Base-by-base conservation (phyloP, 2,888 invertebrate species). In the Gerris lacustris region DNA sequence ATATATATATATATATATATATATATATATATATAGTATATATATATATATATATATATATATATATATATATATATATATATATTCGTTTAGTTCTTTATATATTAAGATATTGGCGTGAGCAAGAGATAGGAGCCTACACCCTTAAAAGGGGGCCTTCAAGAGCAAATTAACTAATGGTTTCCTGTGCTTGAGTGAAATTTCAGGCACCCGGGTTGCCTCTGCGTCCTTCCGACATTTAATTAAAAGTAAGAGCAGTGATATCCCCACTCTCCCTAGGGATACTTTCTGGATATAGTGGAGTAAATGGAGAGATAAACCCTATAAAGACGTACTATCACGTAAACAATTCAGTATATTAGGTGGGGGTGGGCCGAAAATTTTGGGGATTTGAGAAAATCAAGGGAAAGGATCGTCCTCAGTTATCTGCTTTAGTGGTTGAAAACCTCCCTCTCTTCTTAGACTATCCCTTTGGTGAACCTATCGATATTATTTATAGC, bases 161-260 rank as follows among this genome's bases (percentile, higher is more conserved):
- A 15, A 55, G 55, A 55, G 15, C 55, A 55, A 55, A 55, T 55
- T 55, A 55, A 55, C 55, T 55, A 55, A 55, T 55, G 55, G 55
- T 55, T 15, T 55, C 15, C 11, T 15, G 15, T 9, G 55, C 55
- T 31, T 31, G 31, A 31, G 31, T 31, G 31, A 31, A 31, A 4
- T 31, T 31, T 31, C 55, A 55, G 55, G 11, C 55, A 55, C 15
- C 15, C 15, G 15, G 15, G 5, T 55, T 55, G 55, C 55, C 55
- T 31, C 31, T 15, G 15, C 55, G 9, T 55, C 15, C 15, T 55
- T 11, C 55, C 55, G 11, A 9, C 15, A 55, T 55, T 55, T 55
- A 55, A 55, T 55, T 55, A 55, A 55, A 55, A 55, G 55, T 55
- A 55, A 55, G 15, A 55, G 55, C 55, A 55, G 55, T 55, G 55